Evolutionary conservation across 2,888 invertebrate genomes (phyloP).

Genomic region (Cacoxenus indagator): DNA sequence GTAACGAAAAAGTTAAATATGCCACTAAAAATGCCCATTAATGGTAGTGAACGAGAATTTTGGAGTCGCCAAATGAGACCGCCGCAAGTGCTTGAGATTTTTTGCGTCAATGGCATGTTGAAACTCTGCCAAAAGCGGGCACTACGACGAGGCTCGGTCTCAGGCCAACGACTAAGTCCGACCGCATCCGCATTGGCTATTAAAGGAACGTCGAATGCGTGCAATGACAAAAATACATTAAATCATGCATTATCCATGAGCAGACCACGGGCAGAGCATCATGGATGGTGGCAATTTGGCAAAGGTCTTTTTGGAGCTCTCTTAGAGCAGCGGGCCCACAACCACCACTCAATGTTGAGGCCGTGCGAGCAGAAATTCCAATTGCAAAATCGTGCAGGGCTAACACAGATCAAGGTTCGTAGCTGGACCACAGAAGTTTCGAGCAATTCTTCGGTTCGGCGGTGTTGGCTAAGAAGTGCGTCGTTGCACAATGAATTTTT

Average conservation of each 20-base stretch:
- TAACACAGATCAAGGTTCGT: neutral
- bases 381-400: slow-evolving; percentile 39
- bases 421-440: neutral
- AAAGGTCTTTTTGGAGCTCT: slow-evolving; percentile 47
- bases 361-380: slow-evolving; percentile 23
- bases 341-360: neutral
- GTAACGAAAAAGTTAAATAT: slow-evolving; percentile 52
- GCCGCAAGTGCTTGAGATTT: slow-evolving; percentile 17
- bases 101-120: slow-evolving; percentile 58
- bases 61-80: slow-evolving; percentile 43
- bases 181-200: slow-evolving; percentile 32
- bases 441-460: neutral
- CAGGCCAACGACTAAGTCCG: slow-evolving; percentile 11
- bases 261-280: slow-evolving; percentile 1
- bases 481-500: slow-evolving; percentile 1
- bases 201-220: slow-evolving; percentile 40
- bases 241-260: slow-evolving; percentile 68
- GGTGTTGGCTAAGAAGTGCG: neutral
- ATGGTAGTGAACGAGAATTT: slow-evolving; percentile 52
- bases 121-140: slow-evolving; percentile 59
- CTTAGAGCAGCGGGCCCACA: neutral
- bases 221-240: slow-evolving; percentile 57
- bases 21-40: slow-evolving; percentile 62
- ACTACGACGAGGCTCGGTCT: neutral
- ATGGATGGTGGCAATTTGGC: slow-evolving; percentile 48